These are phyloP conservation scores for Pseudocheirus occidentalis DNA, from an alignment of 2,797 vertebrate genomes.

Conservation along the genomic window DNA sequence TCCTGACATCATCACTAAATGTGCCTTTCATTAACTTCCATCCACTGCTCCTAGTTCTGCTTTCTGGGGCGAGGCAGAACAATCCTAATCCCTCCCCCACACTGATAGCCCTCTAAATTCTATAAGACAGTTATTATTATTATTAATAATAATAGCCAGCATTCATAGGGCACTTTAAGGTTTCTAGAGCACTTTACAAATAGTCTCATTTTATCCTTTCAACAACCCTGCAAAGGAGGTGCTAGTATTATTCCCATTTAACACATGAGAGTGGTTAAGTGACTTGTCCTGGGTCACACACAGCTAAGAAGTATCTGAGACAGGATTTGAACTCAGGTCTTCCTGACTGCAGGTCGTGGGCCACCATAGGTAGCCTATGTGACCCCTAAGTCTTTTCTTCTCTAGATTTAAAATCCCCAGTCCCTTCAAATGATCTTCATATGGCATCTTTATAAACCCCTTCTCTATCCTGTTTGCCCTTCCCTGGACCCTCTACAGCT, in stretches of 20 bases:
- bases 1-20: not conserved
- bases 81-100: not conserved
- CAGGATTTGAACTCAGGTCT: not conserved
- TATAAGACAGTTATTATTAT: not conserved
- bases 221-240: not conserved
- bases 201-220: not conserved
- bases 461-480: not conserved
- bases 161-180: not conserved
- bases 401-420: not conserved
- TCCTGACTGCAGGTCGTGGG: not conserved
- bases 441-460: too few species aligned
- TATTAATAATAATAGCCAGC: not conserved
- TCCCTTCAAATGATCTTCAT: not conserved
- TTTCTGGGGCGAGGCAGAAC: not conserved
- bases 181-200: not conserved
- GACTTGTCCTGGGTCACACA: not conserved
- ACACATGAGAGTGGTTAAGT: not conserved
- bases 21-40: not conserved
- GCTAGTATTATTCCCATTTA: not conserved
- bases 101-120: not conserved
- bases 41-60: not conserved
- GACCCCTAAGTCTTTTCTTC: not conserved
- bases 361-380: not conserved
- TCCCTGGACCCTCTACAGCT: not conserved
- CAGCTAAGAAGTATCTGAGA: not conserved